Evolutionary conservation across 2,888 invertebrate species (phyloP).

Genomic region (Sphaeridia pumilis): DNA sequence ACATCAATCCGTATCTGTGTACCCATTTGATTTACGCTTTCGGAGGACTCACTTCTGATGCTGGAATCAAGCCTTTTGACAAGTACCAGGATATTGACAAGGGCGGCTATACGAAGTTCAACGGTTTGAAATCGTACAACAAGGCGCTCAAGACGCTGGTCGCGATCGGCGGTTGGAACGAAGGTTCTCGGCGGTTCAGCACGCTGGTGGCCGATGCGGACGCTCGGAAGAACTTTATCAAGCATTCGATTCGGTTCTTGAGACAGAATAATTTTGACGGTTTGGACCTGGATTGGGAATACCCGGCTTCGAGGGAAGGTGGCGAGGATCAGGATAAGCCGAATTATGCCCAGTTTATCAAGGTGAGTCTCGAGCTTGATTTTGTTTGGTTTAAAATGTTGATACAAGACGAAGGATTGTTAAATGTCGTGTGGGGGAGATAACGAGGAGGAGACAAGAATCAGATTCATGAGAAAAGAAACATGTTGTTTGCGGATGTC

Average conservation of each 20-base stretch:
- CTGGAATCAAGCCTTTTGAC: constrained; percentile 80
- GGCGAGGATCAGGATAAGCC: constrained; percentile 62
- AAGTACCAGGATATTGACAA: constrained; percentile 92
- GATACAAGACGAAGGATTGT: too few relatives aligned
- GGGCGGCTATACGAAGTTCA: constrained; percentile 90
- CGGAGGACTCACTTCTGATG: constrained; percentile 82
- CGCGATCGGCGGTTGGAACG: constrained; percentile 91
- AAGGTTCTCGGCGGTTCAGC: constrained; percentile 77
- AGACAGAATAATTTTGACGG: constrained; percentile 88
- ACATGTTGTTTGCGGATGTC: too few relatives aligned
- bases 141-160: constrained; percentile 79
- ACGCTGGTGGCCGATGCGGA: constrained; percentile 72
- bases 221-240: constrained; percentile 65
- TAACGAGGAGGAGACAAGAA: too few relatives aligned
- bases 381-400: too few relatives aligned
- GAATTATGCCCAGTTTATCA: constrained; percentile 76
- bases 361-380: constrained; percentile 45
- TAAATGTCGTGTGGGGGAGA: too few relatives aligned
- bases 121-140: constrained; percentile 82
- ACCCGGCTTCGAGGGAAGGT: constrained; percentile 69
- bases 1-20: constrained; percentile 88
- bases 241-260: constrained; percentile 57
- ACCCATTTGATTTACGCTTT: constrained; percentile 88
- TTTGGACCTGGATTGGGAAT: constrained; percentile 81
- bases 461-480: too few relatives aligned